phyloP scores from a whole-genome alignment of 2,797 vertebrate genomes.

The Garrulus glandarius region DNA sequence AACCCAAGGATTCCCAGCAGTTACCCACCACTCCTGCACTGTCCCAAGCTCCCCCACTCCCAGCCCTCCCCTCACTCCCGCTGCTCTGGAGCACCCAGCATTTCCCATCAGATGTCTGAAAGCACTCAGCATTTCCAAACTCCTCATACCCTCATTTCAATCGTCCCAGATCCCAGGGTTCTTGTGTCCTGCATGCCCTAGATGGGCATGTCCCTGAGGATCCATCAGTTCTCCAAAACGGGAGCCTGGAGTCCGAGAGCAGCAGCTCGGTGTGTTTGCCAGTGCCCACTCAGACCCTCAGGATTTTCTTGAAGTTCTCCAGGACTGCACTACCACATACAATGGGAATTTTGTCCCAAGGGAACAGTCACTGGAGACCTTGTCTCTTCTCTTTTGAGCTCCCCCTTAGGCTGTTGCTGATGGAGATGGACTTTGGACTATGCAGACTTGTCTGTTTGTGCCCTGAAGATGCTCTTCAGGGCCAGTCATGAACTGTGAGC shows the following conservation, averaged over 20 bases:
- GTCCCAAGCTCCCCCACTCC: not conserved
- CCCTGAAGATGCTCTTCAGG: not conserved
- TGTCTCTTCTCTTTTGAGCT: not conserved
- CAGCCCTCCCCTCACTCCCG: not conserved
- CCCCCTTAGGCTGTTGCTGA: not conserved
- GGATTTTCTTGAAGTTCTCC: not conserved
- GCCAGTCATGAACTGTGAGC: not conserved
- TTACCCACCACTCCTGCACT: not conserved
- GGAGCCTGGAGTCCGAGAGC: not conserved
- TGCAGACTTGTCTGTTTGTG: not conserved
- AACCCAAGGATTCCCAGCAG: not conserved
- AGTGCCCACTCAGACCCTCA: not conserved
- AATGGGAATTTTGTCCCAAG: not conserved
- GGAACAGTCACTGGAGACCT: not conserved
- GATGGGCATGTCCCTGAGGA: not conserved
- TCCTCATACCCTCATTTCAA: not conserved
- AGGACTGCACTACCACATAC: not conserved
- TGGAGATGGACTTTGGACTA: not conserved
- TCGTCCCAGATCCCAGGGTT: not conserved
- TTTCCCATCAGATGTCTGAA: not conserved
- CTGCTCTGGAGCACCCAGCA: not conserved
- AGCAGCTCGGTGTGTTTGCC: not conserved
- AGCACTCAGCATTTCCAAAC: not conserved
- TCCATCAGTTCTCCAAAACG: rapidly evolving
- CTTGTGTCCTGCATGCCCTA: not conserved